Evolutionary conservation across 1,140 invertebrate genomes (phyloP).

Genomic region (Papilio dardanus): DNA sequence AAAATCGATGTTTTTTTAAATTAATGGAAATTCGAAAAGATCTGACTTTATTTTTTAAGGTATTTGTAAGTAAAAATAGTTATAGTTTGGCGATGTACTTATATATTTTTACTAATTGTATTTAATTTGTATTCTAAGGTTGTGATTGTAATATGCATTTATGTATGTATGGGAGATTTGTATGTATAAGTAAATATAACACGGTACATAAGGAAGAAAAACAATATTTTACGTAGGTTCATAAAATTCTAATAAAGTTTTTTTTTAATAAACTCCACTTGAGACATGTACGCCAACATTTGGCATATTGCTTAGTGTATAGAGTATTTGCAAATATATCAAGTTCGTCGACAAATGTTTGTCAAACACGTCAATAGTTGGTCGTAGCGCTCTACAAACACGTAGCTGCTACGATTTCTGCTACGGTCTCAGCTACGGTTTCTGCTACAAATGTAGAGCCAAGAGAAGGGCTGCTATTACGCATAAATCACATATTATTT

Average conservation of each 20-base stretch:
- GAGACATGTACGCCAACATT: neutral
- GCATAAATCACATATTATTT: conserved; percentile 2
- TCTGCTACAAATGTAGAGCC: neutral
- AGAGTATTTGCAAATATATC: neutral
- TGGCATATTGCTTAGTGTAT: neutral
- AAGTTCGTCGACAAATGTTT: neutral
- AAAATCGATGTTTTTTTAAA: neutral
- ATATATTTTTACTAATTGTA: conserved; percentile 1
- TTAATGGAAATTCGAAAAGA: neutral
- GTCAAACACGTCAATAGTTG: neutral
- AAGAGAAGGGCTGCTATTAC: conserved; percentile 13
- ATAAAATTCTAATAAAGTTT: neutral
- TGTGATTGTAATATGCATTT: conserved; percentile 36
- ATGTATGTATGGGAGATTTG: neutral
- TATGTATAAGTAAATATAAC: neutral
- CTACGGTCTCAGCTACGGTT: no score
- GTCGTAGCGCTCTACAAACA: conserved; percentile 4
- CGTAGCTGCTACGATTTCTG: neutral
- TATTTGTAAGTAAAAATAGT: neutral
- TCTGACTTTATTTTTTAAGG: neutral
- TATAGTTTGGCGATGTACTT: conserved; percentile 28
- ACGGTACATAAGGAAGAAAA: neutral
- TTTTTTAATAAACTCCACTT: neutral
- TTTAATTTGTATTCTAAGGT: conserved; percentile 31
- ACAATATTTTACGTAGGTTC: neutral